Evolutionary conservation across 2,888 invertebrate species (phyloP), one percentile per base, ranked within the genome.

Genomic region (Schrankia costaestrigalis): DNA sequence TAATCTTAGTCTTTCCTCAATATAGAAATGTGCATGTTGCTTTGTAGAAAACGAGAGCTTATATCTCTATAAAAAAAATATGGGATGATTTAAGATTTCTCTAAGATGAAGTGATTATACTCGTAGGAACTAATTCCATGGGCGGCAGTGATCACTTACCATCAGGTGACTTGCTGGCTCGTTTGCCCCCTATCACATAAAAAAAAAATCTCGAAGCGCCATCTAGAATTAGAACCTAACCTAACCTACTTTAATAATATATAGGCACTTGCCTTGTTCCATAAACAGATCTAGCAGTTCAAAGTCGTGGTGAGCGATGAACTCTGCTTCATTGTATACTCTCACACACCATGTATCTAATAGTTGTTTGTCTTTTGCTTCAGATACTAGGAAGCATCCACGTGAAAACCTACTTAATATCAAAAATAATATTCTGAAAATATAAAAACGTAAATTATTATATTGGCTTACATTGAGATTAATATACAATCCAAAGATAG

Each of bases 251-350:
- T 6, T 12, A 3, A 11, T 2, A 11, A n/a, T 2, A 13, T 15
- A n/a, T n/a, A 5, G 10, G 11, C 19, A 8, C 70, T 64, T 60
- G 79, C 80, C 69, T 11, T 71, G 60, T 56, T 79, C 78, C 39
- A 72, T 33, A 21, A 80, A 36, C 11, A 81, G 51, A 41, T 78
- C 78, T 0, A 53, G 39, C 1, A 47, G 3, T 11, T 25, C 23
- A 31, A 56, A 75, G 1, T 47, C 40, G 28, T 68, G 49, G 0
- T 9, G 9, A 1, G 57, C 61, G 6, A 75, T 73, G 34, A 59
- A 73, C 18, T 64, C 44, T 0, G 60, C 59, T 45, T 78, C 78
- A 5, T 46, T 42, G 34, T 54, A 70, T 1, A 58, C 47, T 2
- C 27, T 51, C 1, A 42, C 28, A 18, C 76, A 78, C 9, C 60